These are phyloP conservation scores for Leptinotarsa peninsularis DNA, from an alignment of 2,888 invertebrate species.

Conservation along the genomic window DNA sequence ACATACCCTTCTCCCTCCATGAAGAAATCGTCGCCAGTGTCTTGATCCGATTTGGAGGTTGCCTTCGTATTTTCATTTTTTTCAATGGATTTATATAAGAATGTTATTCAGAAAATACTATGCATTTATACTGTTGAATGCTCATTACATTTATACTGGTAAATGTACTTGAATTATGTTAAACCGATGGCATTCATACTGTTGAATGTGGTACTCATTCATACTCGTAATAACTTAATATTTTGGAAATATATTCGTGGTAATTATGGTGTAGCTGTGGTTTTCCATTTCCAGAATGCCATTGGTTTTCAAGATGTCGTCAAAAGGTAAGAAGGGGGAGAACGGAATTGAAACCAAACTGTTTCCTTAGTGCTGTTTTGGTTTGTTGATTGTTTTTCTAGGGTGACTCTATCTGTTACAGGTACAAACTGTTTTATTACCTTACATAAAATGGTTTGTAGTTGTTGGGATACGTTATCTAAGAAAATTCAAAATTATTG, in stretches of 20 bases:
- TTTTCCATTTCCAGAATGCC: slow-evolving; percentile 21
- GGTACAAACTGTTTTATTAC: slow-evolving; percentile 46
- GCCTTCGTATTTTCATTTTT: not conserved
- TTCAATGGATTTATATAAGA: not conserved
- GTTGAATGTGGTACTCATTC: slow-evolving; percentile 28
- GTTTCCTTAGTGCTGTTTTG: slow-evolving; percentile 49
- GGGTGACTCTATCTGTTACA: slow-evolving; percentile 10
- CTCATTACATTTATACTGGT: slow-evolving; percentile 34
- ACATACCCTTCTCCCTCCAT: slow-evolving; percentile 55
- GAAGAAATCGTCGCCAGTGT: slow-evolving; percentile 34
- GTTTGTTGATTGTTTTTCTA: slow-evolving; percentile 2
- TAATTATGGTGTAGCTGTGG: slow-evolving; percentile 10
- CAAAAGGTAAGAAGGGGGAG: slow-evolving; percentile 66
- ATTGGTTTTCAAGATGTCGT: slow-evolving; percentile 7
- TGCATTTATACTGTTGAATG: slow-evolving; percentile 42
- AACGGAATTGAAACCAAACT: slow-evolving; percentile 61
- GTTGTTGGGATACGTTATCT: slow-evolving; percentile 26
- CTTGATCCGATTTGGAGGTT: slow-evolving; percentile 21
- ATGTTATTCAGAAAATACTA: not conserved
- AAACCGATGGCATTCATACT: slow-evolving; percentile 29
- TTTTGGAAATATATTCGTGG: slow-evolving; percentile 8
- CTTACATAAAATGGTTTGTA: slow-evolving; percentile 41
- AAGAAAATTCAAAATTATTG: slow-evolving; percentile 23
- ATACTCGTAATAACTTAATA: not conserved
- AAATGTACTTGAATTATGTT: slow-evolving; percentile 3